These are phyloP conservation scores for Neodiprion virginianus DNA, from an alignment of 1,140 invertebrate species.

Conservation along the genomic window DNA sequence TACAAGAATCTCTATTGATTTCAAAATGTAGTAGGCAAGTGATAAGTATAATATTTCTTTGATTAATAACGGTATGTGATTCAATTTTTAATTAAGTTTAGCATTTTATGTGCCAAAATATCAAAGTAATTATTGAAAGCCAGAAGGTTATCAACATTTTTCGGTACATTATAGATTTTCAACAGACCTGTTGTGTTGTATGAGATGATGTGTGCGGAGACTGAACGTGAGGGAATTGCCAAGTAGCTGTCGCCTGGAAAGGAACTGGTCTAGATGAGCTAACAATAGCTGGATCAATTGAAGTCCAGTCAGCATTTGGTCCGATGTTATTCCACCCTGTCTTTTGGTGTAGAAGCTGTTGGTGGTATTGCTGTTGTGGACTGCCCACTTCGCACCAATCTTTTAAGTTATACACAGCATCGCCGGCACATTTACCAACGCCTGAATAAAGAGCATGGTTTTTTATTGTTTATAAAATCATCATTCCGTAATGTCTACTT, in stretches of 20 bases:
- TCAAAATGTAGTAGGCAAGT: too few species aligned
- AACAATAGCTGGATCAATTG: constrained; percentile 86
- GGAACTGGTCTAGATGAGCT: constrained; percentile 69
- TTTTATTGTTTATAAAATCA: background rate
- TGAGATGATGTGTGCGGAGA: constrained; percentile 53
- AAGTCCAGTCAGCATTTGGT: constrained; percentile 76
- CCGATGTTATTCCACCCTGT: constrained; percentile 59
- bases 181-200: constrained; percentile 55
- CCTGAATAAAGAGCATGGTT: constrained; percentile 45
- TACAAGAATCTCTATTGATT: too few species aligned
- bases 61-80: too few species aligned
- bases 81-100: too few species aligned
- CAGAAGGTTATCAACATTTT: too few species aligned
- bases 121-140: too few species aligned
- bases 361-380: constrained; percentile 56
- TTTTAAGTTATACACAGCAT: constrained; percentile 53
- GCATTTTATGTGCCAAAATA: too few species aligned
- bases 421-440: constrained; percentile 62
- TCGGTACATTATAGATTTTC: background rate
- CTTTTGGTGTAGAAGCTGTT: constrained; percentile 55
- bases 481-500: background rate
- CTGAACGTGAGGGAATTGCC: constrained; percentile 58
- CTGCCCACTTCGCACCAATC: constrained; percentile 59
- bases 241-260: constrained; percentile 58
- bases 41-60: too few species aligned